Evolutionary conservation across 2,113 vertebrate species (phyloP).

Genomic region (Falco punctatus): DNA sequence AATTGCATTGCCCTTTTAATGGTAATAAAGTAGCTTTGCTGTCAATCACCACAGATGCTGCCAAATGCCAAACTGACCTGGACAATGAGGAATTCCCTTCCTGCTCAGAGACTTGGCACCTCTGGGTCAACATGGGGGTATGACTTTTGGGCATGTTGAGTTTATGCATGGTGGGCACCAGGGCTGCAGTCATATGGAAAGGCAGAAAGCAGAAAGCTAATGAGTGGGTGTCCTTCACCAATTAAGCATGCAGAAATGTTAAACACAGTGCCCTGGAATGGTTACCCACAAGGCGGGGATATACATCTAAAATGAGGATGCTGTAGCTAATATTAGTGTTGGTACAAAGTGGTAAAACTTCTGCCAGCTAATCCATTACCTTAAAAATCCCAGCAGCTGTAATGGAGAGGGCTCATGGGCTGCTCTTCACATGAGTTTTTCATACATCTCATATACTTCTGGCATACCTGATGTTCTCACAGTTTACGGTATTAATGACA

Average conservation of each 20-base stretch:
- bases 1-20: neutral
- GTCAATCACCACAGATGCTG: neutral
- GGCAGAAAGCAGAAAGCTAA: neutral
- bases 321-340: neutral
- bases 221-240: neutral
- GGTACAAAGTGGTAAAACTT: neutral
- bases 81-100: neutral
- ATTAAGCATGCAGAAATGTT: neutral
- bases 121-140: neutral
- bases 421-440: neutral
- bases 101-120: neutral
- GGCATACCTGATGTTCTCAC: neutral
- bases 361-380: neutral
- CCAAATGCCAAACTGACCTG: neutral
- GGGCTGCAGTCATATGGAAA: fast-evolving
- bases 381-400: neutral
- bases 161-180: fast-evolving
- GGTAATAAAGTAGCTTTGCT: neutral
- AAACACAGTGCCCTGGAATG: neutral
- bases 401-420: neutral
- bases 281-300: neutral
- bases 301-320: neutral
- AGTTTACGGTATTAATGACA: neutral
- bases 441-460: neutral
- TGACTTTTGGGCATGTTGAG: neutral